Conservation (phyloP, 92 coral and sea anemone species). For the Phymanthus crucifer region DNA sequence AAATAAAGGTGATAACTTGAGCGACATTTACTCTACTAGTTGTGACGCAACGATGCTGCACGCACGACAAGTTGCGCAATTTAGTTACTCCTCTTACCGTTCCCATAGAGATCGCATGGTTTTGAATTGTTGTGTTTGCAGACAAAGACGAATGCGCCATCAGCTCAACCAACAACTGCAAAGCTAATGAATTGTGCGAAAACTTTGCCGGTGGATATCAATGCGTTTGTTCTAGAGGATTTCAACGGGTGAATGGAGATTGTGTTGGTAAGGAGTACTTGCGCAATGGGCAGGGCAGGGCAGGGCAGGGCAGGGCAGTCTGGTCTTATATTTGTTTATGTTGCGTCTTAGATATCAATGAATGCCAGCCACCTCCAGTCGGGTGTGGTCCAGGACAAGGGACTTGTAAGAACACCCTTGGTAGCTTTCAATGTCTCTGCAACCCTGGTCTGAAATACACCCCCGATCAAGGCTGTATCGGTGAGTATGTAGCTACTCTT, state of each 20-base stretch:
- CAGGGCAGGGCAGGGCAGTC: neutral
- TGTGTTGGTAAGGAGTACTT: slow-evolving; percentile 23
- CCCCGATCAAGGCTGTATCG: slow-evolving; percentile 39
- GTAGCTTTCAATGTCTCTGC: slow-evolving; percentile 38
- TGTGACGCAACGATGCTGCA: no score
- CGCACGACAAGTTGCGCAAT: no score
- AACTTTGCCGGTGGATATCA: slow-evolving; percentile 49
- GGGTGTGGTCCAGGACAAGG: slow-evolving; percentile 52
- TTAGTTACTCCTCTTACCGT: no score
- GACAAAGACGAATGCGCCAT: slow-evolving; percentile 32
- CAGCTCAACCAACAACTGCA: slow-evolving; percentile 24
- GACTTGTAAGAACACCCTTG: slow-evolving; percentile 33
- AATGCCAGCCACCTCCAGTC: slow-evolving; percentile 41
- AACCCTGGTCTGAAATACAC: slow-evolving; percentile 36
- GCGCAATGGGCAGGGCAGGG: neutral
- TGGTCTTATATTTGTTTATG: neutral
- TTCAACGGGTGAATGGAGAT: slow-evolving; percentile 14
- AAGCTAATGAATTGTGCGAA: slow-evolving; percentile 32
- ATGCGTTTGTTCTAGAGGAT: slow-evolving; percentile 46
- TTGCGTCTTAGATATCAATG: slow-evolving; percentile 21
- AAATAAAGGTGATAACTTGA: no score
- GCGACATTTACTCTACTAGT: no score
- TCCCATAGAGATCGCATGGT: no score
- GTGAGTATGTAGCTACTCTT: slow-evolving; percentile 15
- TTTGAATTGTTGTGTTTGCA: neutral